Conservation (phyloP, 2,888 invertebrate species). For the Pristionchus exspectatus region DNA sequence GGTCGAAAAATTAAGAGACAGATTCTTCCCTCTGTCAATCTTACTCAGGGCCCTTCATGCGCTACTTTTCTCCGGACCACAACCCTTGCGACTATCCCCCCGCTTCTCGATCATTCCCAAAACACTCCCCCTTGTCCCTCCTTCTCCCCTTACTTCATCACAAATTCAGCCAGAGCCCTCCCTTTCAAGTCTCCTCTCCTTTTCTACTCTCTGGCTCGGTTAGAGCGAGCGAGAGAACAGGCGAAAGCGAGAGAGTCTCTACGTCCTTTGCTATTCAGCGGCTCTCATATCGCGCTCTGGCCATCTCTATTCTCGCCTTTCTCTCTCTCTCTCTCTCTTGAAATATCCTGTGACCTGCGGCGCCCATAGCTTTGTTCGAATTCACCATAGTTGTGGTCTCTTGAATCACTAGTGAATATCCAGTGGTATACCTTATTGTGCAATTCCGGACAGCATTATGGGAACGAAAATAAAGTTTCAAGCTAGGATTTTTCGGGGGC, state of each 20-base stretch:
- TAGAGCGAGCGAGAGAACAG: background rate
- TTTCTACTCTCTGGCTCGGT: background rate
- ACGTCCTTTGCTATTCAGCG: background rate
- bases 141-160: slow-evolving; percentile 37
- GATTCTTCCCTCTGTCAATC: no score
- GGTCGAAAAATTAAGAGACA: no score
- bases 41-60: background rate
- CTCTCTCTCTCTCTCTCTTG: background rate
- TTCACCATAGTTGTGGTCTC: background rate
- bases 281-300: slow-evolving; percentile 17
- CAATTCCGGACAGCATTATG: no score
- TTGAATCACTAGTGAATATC: no score
- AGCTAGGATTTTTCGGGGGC: no score
- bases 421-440: no score
- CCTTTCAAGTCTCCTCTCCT: slow-evolving; percentile 6
- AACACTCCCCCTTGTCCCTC: slow-evolving; percentile 19
- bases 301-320: slow-evolving; percentile 18
- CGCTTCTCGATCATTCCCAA: background rate
- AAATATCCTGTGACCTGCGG: background rate
- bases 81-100: background rate
- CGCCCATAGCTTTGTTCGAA: background rate
- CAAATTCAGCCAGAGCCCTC: slow-evolving; percentile 26
- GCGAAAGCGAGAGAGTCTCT: background rate
- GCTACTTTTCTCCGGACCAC: background rate
- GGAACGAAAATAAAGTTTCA: no score